These are phyloP conservation scores for Amphibalanus amphitrite DNA, from an alignment of 1,140 invertebrate genomes.

Conservation along the genomic window DNA sequence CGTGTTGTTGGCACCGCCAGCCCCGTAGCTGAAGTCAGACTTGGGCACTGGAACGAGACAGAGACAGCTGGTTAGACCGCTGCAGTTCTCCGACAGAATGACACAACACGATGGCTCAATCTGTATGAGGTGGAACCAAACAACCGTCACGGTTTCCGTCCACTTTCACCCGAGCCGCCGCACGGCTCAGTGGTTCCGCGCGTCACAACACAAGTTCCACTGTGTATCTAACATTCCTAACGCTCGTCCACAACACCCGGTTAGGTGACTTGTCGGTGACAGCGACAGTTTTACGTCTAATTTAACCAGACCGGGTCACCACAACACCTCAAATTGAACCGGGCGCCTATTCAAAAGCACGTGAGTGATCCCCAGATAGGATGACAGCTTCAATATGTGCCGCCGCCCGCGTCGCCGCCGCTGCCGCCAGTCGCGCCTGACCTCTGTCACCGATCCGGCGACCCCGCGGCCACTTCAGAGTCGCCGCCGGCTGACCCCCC, in stretches of 20 bases:
- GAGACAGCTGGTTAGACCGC: constrained; percentile 6
- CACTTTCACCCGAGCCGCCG: too few species aligned
- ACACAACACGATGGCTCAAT: neutral
- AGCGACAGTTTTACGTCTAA: neutral
- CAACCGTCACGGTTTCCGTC: too few species aligned
- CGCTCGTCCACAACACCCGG: too few species aligned
- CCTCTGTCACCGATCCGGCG: neutral
- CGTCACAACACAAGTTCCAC: too few species aligned
- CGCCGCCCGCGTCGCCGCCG: too few species aligned
- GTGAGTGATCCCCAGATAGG: neutral
- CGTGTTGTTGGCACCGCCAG: constrained; percentile 27
- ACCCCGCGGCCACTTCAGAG: neutral
- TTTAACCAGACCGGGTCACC: neutral
- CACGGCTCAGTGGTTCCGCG: too few species aligned
- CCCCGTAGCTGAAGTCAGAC: constrained; percentile 20
- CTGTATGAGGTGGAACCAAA: neutral
- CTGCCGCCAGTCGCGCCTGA: neutral
- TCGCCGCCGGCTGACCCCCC: neutral
- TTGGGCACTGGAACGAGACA: constrained; percentile 21
- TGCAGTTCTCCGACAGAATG: constrained; percentile 2
- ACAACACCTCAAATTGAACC: neutral
- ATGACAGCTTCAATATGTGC: neutral
- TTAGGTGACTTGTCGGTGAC: neutral
- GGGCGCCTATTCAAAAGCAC: neutral
- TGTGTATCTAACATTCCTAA: too few species aligned